A percentile compares a stretch with the other conserved stretches of the same genome.
phyloP scores from a whole-genome alignment of 30 jellyfish, hydroid and myxozoan genomes.

The Hydra vulgaris region DNA sequence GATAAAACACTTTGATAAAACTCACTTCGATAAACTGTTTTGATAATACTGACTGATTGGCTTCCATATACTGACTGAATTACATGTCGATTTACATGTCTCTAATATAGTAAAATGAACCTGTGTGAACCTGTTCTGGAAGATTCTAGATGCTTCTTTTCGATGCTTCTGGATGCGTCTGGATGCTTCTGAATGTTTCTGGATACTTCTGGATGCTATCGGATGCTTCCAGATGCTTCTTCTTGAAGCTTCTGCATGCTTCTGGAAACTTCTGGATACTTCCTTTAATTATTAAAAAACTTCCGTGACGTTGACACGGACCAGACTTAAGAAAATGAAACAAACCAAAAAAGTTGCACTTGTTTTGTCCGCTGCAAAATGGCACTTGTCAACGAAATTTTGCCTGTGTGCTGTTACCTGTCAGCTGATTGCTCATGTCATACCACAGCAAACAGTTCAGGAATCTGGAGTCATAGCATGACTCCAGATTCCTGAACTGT shows the following conservation, averaged over 20 bases:
- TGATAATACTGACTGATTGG: background rate
- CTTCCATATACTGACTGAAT: background rate
- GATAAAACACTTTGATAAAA: background rate
- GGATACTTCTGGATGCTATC: background rate
- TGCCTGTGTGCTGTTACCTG: background rate
- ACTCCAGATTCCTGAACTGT: background rate
- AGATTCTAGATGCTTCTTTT: background rate
- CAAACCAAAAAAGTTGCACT: background rate
- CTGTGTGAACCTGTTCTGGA: background rate
- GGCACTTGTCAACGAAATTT: background rate
- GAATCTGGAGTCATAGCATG: background rate
- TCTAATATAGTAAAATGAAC: background rate
- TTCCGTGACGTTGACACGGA: background rate
- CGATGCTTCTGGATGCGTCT: background rate
- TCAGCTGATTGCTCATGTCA: background rate
- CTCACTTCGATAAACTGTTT: background rate
- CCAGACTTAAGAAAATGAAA: background rate
- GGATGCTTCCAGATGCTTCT: background rate
- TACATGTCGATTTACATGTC: background rate
- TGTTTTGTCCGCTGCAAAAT: background rate
- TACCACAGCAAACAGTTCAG: too few relatives aligned
- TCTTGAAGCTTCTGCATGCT: background rate
- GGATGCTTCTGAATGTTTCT: background rate
- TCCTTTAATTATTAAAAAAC: background rate
- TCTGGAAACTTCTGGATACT: background rate